Base-by-base conservation (phyloP, 2,113 vertebrate genomes). In the Callospermophilus lateralis region DNA sequence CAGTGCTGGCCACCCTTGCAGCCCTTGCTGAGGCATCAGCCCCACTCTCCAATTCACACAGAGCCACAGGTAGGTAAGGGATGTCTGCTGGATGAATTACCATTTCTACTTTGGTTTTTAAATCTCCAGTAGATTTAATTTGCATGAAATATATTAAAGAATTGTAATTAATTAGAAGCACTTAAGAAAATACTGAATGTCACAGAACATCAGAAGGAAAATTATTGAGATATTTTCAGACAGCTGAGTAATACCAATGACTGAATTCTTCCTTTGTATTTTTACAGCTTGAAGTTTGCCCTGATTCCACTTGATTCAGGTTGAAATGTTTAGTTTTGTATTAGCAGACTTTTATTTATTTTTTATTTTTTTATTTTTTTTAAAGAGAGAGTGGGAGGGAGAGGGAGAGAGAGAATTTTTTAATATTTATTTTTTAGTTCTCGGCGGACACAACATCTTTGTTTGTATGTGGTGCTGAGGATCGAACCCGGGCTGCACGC, bases 1-100 rank as follows among this genome's bases (percentile, higher is more conserved):
- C 98, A 0, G 98, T 98, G 48, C 96, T 98, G 12, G 98, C 98
- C 79, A 97, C 98, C 0, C 97, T 99, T 1, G 98, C 98, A 3
- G 98, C 98, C 55, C 97, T 99, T 0, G 98, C 98, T 1, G 97
- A 98, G 74, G 97, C 92, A 0, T 98, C 98, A 0, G 95, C 94
- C 0, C 98, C 97, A 0, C 87, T 98, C 28, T 95, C 95, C 77
- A 85, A 22, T 83, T 95, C 98, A 3, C 51, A 53, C 63, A 70
- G 87, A 79, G 34, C 55, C 42, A 0, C 96, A 74, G 97, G 98
- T 98, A 94, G 90, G 96, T 92, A 65, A 96, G 77, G 90, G 67
- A 30, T n/a, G 9, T 39, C 90, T 96, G 94, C 84, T 92, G 37
- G 28, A 22, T 22, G 34, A 88, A 89, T 81, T 86, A 15, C 63